Percentiles rank a stretch among this genome's conserved stretches.
These are phyloP conservation scores for Balaenoptera acutorostrata DNA, from an alignment of 2,113 vertebrate genomes.

Conservation along the genomic window DNA sequence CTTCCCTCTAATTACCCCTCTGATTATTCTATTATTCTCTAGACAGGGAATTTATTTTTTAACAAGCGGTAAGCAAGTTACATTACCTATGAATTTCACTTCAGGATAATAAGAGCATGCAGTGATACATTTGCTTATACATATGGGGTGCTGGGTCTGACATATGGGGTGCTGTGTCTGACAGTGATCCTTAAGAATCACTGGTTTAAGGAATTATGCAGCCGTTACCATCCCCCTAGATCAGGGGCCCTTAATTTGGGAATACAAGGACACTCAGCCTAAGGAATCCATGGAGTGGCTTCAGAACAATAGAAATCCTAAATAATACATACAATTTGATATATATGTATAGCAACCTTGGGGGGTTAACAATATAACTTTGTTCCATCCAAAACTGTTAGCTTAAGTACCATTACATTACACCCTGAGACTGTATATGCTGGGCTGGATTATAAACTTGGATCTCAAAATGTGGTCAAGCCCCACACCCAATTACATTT, in stretches of 20 bases:
- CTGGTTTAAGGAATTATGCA: neutral
- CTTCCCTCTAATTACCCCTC: neutral
- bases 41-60: neutral
- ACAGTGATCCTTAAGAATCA: neutral
- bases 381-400: neutral
- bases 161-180: neutral
- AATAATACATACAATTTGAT: neutral
- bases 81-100: neutral
- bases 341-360: neutral
- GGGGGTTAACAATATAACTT: neutral
- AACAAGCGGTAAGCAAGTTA: neutral
- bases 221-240: neutral
- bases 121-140: neutral
- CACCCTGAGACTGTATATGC: neutral
- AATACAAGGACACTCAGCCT: neutral
- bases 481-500: neutral
- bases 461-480: neutral
- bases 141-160: neutral
- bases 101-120: neutral
- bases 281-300: neutral
- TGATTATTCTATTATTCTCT: neutral
- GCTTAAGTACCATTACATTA: neutral
- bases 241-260: neutral
- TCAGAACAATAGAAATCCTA: neutral
- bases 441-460: neutral